phyloP scores from a whole-genome alignment of 2,888 invertebrate genomes.

The Leptothorax acervorum region DNA sequence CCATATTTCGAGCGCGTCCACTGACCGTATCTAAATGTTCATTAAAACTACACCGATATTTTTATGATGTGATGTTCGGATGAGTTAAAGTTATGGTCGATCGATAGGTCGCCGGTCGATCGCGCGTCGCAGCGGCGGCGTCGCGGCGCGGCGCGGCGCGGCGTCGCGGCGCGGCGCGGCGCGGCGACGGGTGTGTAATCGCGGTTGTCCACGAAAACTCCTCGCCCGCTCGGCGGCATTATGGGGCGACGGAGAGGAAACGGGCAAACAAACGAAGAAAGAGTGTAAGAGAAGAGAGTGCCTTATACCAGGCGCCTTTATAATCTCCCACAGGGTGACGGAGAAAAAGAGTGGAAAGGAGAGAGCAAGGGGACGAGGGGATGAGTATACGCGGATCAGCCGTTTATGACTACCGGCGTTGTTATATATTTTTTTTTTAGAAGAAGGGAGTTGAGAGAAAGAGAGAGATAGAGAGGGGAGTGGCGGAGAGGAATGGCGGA shows the following conservation, averaged over 20 bases:
- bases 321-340: constrained; percentile 77
- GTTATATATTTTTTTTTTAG: constrained; percentile 75
- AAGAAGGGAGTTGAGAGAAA: constrained; percentile 39
- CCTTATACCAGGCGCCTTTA: constrained; percentile 78
- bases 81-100: constrained; percentile 48
- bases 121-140: constrained; percentile 39
- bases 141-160: constrained; percentile 14
- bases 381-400: constrained; percentile 78
- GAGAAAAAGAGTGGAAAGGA: constrained; percentile 22
- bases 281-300: constrained; percentile 60
- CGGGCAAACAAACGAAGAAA: constrained; percentile 49
- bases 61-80: constrained; percentile 43
- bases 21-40: constrained; percentile 26
- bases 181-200: constrained; percentile 63
- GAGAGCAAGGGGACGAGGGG: constrained; percentile 10
- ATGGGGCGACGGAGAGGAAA: constrained; percentile 55
- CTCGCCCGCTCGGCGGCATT: constrained; percentile 58
- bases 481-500: constrained; percentile 31
- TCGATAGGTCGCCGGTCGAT: constrained; percentile 60
- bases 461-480: constrained; percentile 34
- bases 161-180: constrained; percentile 40
- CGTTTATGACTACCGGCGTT: constrained; percentile 82
- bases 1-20: constrained; percentile 30
- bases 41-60: constrained; percentile 49
- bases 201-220: constrained; percentile 71